Evolutionary conservation across 23 tunicate species (phyloP), one percentile per base, ranked within the genome.

Genomic region (Trididemnum clinides): DNA sequence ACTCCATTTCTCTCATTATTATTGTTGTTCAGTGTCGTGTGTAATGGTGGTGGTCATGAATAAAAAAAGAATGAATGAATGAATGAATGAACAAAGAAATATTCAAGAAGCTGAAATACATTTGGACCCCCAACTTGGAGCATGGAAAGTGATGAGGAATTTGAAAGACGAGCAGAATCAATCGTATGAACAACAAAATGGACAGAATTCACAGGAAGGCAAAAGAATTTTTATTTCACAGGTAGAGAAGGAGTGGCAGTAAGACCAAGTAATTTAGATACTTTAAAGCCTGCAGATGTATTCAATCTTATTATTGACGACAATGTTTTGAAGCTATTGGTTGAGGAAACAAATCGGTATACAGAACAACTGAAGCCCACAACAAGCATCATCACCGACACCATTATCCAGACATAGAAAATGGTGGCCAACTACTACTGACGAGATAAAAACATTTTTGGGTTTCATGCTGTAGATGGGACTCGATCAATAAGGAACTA

Each of bases 371-470:
- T 15, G 54, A 44, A 15, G 12, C 54, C 54, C 12, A 44, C 54
- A 44, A 44, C 54, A 44, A 44, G 54, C 54, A 44, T 44, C 54
- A 44, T 44, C 15, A 44, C 54, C 15, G 54, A 7, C 54, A 44
- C 54, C 54, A 44, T 44, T 15, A 15, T 10, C 54, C 54, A 44
- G 54, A 44, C 54, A 44, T 7, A 0, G 31, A 15, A 26, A 64
- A 64, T 64, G 72, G 72, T 23, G 15, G 31, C 72, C 72, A 64
- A 64, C 72, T 19, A 28, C 28, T 64, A 64, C 28, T 28, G 72
- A 20, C 28, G 72, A 20, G 31, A 64, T 0, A 15, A 64, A 26
- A 15, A 64, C 28, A 64, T 64, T 23, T 64, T 0, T 64, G 0
- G 0, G 72, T 23, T 28, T 64, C 31, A 0, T 64, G 19, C 0